Evolutionary conservation across 35 echinoderm and acorn worm species (phyloP).

Genomic region (Acanthaster planci): DNA sequence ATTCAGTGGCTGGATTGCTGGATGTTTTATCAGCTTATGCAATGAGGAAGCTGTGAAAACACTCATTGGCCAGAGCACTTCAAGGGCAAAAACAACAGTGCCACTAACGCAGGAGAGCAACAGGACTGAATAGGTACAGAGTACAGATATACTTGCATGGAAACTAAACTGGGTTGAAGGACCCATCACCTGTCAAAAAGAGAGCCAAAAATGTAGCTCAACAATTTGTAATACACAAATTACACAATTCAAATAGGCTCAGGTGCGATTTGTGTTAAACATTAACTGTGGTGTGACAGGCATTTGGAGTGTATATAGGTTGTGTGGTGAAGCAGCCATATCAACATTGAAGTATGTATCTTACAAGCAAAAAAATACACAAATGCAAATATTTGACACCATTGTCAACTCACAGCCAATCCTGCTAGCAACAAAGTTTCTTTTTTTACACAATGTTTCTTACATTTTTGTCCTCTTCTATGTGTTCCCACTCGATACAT

Average conservation of each 20-base stretch:
- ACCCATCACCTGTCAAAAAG: no score
- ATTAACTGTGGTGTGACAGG: neutral
- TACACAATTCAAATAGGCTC: neutral
- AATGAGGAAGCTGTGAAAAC: neutral
- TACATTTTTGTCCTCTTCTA: no score
- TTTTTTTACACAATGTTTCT: no score
- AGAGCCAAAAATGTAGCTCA: neutral
- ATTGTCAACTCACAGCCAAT: no score
- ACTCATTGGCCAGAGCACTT: neutral
- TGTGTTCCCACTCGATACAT: no score
- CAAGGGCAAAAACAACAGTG: neutral
- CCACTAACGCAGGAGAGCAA: neutral
- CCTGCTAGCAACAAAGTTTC: no score
- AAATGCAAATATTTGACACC: conserved; percentile 9
- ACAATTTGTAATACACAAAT: neutral
- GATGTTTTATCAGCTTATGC: neutral
- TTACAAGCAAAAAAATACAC: neutral
- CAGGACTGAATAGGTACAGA: neutral
- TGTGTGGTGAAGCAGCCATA: conserved; percentile 10
- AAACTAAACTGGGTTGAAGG: no score
- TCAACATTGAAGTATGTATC: conserved; percentile 1
- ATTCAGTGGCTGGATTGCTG: neutral
- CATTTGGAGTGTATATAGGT: conserved; percentile 10
- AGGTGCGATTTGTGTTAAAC: neutral
- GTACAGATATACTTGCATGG: neutral